Evolutionary conservation across 2,797 vertebrate species (phyloP).

Genomic region (Phataginus tetradactyla): DNA sequence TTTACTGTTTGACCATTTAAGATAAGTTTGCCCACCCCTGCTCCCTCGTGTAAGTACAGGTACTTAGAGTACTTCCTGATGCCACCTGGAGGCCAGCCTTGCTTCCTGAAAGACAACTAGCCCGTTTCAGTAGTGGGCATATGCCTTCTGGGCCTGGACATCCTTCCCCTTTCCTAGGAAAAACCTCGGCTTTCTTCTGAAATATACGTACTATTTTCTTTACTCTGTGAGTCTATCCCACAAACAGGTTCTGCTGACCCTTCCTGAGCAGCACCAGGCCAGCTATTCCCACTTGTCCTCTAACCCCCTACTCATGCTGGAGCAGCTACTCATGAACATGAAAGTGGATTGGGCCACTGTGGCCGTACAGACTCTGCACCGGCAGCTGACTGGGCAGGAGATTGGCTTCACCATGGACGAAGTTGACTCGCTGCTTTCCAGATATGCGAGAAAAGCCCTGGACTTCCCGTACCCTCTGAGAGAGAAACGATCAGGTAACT

Average conservation of each 20-base stretch:
- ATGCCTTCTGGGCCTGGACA: background rate
- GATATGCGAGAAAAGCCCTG: slow-evolving; percentile 94
- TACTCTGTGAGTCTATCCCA: background rate
- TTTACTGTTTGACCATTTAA: background rate
- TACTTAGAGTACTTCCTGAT: background rate
- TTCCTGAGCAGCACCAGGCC: slow-evolving; percentile 91
- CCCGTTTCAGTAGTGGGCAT: background rate
- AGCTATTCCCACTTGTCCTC: slow-evolving; percentile 94
- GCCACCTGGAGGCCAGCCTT: background rate
- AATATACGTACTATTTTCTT: background rate
- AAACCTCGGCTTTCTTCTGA: slow-evolving; percentile 43
- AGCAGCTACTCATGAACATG: slow-evolving; percentile 98
- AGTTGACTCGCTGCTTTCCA: slow-evolving; percentile 92
- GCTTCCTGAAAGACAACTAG: background rate
- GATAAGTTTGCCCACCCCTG: background rate
- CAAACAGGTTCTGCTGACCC: slow-evolving; percentile 92
- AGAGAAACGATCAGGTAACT: slow-evolving; percentile 92
- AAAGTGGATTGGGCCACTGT: slow-evolving; percentile 96
- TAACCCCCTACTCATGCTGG: slow-evolving; percentile 95
- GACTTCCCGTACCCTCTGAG: slow-evolving; percentile 93
- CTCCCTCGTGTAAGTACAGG: background rate
- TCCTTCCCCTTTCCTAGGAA: background rate
- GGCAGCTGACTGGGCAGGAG: slow-evolving; percentile 90
- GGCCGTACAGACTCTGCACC: slow-evolving; percentile 90
- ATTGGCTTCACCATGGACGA: slow-evolving; percentile 89